These are phyloP conservation scores for Drosophila imparisetae DNA, from an alignment of 2,888 invertebrate genomes.

Conservation along the genomic window DNA sequence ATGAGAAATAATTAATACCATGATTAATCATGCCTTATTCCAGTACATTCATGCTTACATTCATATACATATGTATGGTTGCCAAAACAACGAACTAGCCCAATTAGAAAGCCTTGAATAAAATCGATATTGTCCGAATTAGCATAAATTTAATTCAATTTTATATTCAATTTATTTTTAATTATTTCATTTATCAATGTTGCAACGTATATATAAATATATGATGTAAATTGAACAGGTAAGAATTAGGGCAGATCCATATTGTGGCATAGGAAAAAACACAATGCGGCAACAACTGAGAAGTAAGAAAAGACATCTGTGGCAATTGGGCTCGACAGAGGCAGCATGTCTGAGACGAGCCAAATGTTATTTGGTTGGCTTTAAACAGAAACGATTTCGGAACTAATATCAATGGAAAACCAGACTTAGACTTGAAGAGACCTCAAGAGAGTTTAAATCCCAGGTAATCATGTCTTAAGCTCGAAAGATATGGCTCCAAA, in stretches of 20 bases:
- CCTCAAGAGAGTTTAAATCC: neutral
- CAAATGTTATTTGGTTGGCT: neutral
- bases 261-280: neutral
- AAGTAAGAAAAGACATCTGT: neutral
- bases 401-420: neutral
- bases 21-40: slow-evolving; percentile 32
- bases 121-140: neutral
- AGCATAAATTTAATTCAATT: neutral
- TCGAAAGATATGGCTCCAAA: neutral
- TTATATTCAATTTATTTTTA: neutral
- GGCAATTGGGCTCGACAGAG: neutral
- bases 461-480: neutral
- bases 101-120: neutral
- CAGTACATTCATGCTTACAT: neutral
- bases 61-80: neutral
- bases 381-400: neutral
- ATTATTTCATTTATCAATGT: neutral
- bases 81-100: neutral
- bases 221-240: too few relatives aligned
- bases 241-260: neutral
- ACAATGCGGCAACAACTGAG: neutral
- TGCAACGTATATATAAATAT: neutral
- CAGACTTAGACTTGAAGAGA: neutral
- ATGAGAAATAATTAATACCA: slow-evolving; percentile 23
- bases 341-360: neutral